phyloP scores from a whole-genome alignment of 2,113 vertebrate genomes.

The Callochromis pleurospilus region DNA sequence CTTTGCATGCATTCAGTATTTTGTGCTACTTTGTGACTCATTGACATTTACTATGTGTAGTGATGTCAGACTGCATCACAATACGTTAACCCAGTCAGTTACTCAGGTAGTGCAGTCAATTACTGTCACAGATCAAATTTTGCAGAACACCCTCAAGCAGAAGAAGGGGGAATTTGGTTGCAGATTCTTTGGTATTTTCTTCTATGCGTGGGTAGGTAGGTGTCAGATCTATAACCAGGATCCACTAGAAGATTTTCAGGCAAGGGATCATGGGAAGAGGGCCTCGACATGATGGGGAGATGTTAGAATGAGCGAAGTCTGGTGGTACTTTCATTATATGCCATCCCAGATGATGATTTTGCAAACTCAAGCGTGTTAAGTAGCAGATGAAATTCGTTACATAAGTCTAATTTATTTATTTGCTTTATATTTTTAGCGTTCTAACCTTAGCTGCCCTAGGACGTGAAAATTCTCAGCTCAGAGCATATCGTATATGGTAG shows the following conservation, averaged over 20 bases:
- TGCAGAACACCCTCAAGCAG: not conserved
- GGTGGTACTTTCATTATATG: not conserved
- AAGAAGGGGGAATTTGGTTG: not conserved
- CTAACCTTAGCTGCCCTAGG: not conserved
- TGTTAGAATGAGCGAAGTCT: not conserved
- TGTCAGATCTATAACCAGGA: not conserved
- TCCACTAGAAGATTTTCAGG: not conserved
- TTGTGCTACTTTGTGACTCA: slow-evolving; percentile 48
- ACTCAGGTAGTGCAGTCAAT: not conserved
- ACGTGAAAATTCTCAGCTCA: not conserved
- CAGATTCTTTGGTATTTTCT: not conserved
- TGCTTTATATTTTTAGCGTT: not conserved
- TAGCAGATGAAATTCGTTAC: not conserved
- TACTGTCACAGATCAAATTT: not conserved
- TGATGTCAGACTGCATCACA: not conserved
- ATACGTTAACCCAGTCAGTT: not conserved
- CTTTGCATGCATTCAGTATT: slow-evolving; percentile 16
- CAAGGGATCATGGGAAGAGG: not conserved
- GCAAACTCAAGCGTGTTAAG: not conserved
- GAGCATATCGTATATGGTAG: not conserved
- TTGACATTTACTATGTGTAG: slow-evolving; percentile 23
- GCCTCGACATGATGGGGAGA: not conserved
- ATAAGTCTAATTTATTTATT: not conserved
- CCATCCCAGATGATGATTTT: not conserved
- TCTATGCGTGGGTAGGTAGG: not conserved